Conservation (phyloP, 2,888 invertebrate genomes). For the Leucophenga maculata region DNA sequence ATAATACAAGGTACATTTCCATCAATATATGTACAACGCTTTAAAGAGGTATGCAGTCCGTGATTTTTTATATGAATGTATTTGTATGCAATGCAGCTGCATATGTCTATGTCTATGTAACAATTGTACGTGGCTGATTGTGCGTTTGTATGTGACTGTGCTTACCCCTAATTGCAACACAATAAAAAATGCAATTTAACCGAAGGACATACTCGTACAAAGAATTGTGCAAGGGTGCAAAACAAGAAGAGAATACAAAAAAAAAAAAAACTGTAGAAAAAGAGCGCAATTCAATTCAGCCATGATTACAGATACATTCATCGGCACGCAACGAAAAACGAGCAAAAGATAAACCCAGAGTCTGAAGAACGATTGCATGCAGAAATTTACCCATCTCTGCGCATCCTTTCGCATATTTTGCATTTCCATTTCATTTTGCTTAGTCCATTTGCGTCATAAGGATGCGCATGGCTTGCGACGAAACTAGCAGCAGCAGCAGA, state of each 20-base stretch:
- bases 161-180: slow-evolving; percentile 67
- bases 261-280: slow-evolving; percentile 26
- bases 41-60: neutral
- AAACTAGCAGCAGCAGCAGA: slow-evolving; percentile 39
- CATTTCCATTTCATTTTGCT: slow-evolving; percentile 30
- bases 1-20: too few relatives aligned
- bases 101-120: slow-evolving; percentile 35
- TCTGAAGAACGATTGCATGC: slow-evolving; percentile 51
- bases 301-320: slow-evolving; percentile 45
- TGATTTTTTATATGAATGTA: slow-evolving; percentile 19
- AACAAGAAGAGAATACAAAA: slow-evolving; percentile 18
- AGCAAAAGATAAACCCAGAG: neutral
- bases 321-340: neutral
- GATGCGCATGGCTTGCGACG: slow-evolving; percentile 30
- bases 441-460: slow-evolving; percentile 47
- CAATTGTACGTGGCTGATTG: slow-evolving; percentile 27
- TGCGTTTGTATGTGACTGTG: slow-evolving; percentile 37
- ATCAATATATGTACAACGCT: neutral
- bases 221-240: slow-evolving; percentile 31
- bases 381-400: slow-evolving; percentile 38
- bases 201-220: slow-evolving; percentile 65
- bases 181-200: slow-evolving; percentile 65
- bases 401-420: slow-evolving; percentile 18
- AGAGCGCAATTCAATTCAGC: slow-evolving; percentile 51
- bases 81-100: slow-evolving; percentile 27